Conservation (phyloP, 2,888 invertebrate species). For the Hirtodrosophila trivittata region DNA sequence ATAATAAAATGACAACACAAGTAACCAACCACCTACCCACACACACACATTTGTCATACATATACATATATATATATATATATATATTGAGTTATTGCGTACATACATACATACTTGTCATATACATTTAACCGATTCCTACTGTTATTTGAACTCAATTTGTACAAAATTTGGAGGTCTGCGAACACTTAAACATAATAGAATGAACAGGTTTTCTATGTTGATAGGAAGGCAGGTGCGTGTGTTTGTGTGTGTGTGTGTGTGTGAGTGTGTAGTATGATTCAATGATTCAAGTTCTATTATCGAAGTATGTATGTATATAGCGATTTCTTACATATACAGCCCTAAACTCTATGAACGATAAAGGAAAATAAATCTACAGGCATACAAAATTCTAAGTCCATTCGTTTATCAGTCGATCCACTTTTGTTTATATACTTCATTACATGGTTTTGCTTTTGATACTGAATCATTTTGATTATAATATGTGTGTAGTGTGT, state of each 20-base stretch:
- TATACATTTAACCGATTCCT: background rate
- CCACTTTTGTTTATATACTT: slow-evolving; percentile 55
- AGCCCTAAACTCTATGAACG: slow-evolving; percentile 71
- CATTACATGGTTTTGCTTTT: slow-evolving; percentile 59
- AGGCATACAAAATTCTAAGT: slow-evolving; percentile 81
- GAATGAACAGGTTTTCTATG: background rate
- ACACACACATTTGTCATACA: no score
- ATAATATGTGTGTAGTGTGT: slow-evolving; percentile 16
- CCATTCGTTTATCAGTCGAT: slow-evolving; percentile 80
- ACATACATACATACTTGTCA: slow-evolving; percentile 1
- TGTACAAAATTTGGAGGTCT: no score
- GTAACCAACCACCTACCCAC: no score
- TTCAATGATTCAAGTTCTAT: slow-evolving; percentile 32
- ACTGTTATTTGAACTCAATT: no score
- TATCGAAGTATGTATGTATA: slow-evolving; percentile 33
- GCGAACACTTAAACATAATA: background rate
- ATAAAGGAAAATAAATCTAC: slow-evolving; percentile 74
- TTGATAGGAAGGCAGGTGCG: no score
- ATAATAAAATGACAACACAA: no score
- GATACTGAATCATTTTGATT: slow-evolving; percentile 55
- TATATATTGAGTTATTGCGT: no score
- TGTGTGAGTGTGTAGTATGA: background rate
- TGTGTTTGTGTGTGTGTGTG: slow-evolving; percentile 13
- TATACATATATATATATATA: no score
- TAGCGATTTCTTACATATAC: slow-evolving; percentile 62